These are phyloP conservation scores for Pelvicachromis taeniatus DNA, from an alignment of 2,113 vertebrate species.

Conservation along the genomic window DNA sequence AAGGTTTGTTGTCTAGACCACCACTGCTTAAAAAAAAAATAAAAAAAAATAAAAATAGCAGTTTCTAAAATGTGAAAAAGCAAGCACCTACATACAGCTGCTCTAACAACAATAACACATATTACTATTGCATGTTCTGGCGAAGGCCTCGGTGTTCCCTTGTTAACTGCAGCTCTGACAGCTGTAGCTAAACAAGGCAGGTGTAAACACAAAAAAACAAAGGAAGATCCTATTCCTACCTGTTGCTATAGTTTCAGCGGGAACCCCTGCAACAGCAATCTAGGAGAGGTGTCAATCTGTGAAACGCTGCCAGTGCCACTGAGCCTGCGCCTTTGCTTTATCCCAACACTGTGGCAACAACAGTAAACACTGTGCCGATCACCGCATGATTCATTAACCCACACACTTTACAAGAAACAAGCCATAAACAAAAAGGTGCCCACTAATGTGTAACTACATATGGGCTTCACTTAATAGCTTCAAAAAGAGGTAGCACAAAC, in stretches of 20 bases:
- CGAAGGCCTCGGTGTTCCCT: neutral
- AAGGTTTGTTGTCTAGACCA: neutral
- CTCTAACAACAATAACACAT: neutral
- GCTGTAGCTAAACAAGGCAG: neutral
- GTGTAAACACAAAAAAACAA: constrained; percentile 38
- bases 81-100: neutral
- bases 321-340: constrained; percentile 16
- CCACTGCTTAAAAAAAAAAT: neutral
- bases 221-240: constrained; percentile 50
- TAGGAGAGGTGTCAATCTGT: constrained; percentile 39
- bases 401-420: neutral
- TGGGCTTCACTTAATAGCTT: neutral
- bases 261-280: constrained; percentile 41
- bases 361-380: constrained; percentile 40
- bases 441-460: neutral
- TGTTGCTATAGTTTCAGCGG: constrained; percentile 63
- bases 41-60: neutral
- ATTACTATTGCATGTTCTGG: constrained; percentile 1
- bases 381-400: constrained; percentile 43
- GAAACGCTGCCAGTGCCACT: constrained; percentile 8
- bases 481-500: neutral
- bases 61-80: constrained; percentile 10
- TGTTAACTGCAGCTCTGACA: neutral
- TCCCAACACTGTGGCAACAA: constrained; percentile 58
- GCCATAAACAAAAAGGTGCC: neutral